Percentiles rank a stretch among this genome's conserved stretches.
Conservation (phyloP, 2,113 vertebrate species). For the Labeo rohita region DNA sequence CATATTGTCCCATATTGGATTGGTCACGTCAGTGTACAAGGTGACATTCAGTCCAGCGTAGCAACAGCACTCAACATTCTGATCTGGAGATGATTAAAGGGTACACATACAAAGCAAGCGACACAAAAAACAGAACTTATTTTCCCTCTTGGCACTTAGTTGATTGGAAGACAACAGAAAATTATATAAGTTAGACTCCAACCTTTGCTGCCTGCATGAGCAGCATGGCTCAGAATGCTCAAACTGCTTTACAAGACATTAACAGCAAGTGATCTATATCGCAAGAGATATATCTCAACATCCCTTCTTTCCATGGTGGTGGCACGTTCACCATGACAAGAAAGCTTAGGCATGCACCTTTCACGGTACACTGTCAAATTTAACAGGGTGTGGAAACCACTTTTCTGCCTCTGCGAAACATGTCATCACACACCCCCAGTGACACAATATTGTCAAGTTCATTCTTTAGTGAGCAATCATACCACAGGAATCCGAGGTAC, state of each 20-base stretch:
- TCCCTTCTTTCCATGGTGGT: neutral
- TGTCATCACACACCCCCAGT: constrained; percentile 26
- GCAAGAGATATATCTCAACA: neutral
- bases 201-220: neutral
- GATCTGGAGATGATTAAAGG: neutral
- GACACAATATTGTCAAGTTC: constrained; percentile 26
- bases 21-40: neutral
- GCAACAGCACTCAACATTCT: neutral
- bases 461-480: constrained; percentile 36
- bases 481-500: constrained; percentile 28
- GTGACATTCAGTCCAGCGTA: neutral
- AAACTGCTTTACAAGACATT: neutral
- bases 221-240: neutral
- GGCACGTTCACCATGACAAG: constrained; percentile 10
- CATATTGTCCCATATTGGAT: too few relatives aligned
- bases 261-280: neutral
- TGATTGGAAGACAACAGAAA: neutral
- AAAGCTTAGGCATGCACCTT: constrained; percentile 22
- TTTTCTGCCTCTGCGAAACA: neutral
- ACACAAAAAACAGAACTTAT: neutral
- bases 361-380: constrained; percentile 52
- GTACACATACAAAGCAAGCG: neutral
- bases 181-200: neutral
- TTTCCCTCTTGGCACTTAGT: neutral
- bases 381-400: constrained; percentile 51